Conservation (phyloP, 2,888 invertebrate genomes). For the Odontocolon sp. region DNA sequence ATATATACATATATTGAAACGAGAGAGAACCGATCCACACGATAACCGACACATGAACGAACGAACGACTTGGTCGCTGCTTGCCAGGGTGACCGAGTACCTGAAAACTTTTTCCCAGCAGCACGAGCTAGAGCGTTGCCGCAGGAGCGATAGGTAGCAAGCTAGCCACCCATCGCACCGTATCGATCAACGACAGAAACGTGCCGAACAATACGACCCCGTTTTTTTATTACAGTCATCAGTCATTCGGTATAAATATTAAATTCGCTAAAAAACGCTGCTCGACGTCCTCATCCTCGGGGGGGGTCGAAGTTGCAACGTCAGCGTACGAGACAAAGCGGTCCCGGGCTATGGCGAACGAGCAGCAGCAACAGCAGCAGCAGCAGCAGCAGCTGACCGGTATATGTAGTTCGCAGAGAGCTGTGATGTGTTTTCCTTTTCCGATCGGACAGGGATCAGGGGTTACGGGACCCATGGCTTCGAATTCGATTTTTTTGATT, state of each 20-base stretch:
- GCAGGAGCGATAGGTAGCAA: conserved; percentile 26
- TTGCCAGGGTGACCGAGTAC: conserved; percentile 63
- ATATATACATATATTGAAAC: too few relatives aligned
- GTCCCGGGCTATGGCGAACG: background rate
- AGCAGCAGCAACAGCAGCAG: conserved; percentile 11
- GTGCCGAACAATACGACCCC: conserved; percentile 78
- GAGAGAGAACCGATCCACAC: conserved; percentile 44
- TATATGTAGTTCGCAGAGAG: conserved; percentile 38
- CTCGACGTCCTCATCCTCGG: conserved; percentile 49
- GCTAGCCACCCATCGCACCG: conserved; percentile 56
- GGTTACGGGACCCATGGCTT: background rate
- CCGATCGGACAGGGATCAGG: conserved; percentile 8
- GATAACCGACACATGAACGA: conserved; percentile 52
- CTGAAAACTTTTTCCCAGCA: conserved; percentile 56
- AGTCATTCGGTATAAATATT: conserved; percentile 81
- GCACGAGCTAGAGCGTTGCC: conserved; percentile 34
- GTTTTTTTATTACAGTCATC: conserved; percentile 80
- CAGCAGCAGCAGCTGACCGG: conserved; percentile 56
- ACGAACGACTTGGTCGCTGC: conserved; percentile 46
- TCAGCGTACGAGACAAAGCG: conserved; percentile 71
- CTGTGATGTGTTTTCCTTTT: background rate
- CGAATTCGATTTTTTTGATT: background rate
- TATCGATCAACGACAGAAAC: conserved; percentile 81
- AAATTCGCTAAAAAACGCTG: conserved; percentile 79
- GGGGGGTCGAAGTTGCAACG: conserved; percentile 79